A percentile compares a stretch with the other conserved stretches of the same genome.
These are phyloP conservation scores for Bubo bubo DNA, from an alignment of 2,113 vertebrate genomes.

Conservation along the genomic window DNA sequence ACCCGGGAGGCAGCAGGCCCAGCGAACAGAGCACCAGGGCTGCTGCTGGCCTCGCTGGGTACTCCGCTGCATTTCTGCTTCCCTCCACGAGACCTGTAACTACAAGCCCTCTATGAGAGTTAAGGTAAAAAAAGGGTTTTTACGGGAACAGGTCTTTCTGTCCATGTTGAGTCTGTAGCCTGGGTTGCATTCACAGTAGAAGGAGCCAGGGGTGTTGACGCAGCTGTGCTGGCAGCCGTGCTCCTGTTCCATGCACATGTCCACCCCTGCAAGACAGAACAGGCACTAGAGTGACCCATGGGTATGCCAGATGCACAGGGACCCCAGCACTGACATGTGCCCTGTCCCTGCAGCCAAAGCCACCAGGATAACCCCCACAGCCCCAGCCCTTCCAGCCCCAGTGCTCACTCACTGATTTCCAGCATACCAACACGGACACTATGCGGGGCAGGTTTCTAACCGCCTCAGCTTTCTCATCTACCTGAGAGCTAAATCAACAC, in stretches of 20 bases:
- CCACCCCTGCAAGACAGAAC: constrained; percentile 76
- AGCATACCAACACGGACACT: accelerated
- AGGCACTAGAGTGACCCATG: not conserved
- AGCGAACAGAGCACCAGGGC: not conserved
- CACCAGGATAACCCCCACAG: accelerated
- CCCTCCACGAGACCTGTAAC: not conserved
- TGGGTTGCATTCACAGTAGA: constrained; percentile 85
- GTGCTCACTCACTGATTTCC: not conserved
- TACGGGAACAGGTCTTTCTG: constrained; percentile 86
- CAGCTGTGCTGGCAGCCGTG: constrained; percentile 93
- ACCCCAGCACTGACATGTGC: accelerated
- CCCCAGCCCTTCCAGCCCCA: not conserved
- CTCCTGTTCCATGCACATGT: constrained; percentile 82
- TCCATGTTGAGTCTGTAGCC: constrained; percentile 86
- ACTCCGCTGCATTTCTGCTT: not conserved
- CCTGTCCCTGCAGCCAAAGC: not conserved
- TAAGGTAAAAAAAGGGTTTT: not conserved
- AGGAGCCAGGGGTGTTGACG: constrained; percentile 82
- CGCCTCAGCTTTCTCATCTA: not conserved
- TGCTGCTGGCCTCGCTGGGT: not conserved
- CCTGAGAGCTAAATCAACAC: accelerated
- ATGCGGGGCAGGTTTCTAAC: accelerated
- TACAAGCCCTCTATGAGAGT: not conserved
- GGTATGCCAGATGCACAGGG: accelerated
- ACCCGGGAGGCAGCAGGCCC: accelerated